Percentiles rank a stretch among this genome's conserved stretches.
Conservation (phyloP, 2,113 vertebrate genomes). For the Mugil cephalus region DNA sequence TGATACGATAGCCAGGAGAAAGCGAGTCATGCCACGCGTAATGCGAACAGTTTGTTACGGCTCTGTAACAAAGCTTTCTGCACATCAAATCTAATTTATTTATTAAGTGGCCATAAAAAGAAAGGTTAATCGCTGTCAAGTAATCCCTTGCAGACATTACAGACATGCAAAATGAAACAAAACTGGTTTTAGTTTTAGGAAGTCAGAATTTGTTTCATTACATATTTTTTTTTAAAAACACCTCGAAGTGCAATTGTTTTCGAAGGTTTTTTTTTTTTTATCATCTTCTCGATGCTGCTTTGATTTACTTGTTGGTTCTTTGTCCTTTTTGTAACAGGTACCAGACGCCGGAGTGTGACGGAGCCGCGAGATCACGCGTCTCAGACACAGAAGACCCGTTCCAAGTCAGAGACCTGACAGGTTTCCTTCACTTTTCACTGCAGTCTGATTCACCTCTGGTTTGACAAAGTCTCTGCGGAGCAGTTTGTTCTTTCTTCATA, state of each 20-base stretch:
- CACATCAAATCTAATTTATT: constrained; percentile 29
- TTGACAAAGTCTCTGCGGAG: neutral
- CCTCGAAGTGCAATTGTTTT: constrained; percentile 16
- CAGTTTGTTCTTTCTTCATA: no score
- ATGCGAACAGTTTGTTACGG: constrained; percentile 47
- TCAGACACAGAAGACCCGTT: constrained; percentile 91
- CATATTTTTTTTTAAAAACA: neutral
- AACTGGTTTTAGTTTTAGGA: constrained; percentile 1
- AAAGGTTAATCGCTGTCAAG: constrained; percentile 19
- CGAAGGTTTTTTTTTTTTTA: constrained; percentile 14
- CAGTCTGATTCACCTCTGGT: neutral
- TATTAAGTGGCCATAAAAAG: constrained; percentile 16
- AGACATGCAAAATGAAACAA: neutral
- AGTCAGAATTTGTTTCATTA: neutral
- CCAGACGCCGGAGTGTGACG: constrained; percentile 94
- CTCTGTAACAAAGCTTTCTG: constrained; percentile 18
- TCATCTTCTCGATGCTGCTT: constrained; percentile 9
- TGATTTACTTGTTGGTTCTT: neutral
- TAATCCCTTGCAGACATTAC: constrained; percentile 11
- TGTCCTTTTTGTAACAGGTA: constrained; percentile 84
- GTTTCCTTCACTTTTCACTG: constrained; percentile 68
- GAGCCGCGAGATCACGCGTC: constrained; percentile 86
- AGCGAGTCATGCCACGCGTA: constrained; percentile 61
- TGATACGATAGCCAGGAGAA: constrained; percentile 65
- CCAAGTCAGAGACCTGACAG: constrained; percentile 94